Conservation (phyloP, 1,140 invertebrate genomes). For the Mycetomoellerius zeteki region DNA sequence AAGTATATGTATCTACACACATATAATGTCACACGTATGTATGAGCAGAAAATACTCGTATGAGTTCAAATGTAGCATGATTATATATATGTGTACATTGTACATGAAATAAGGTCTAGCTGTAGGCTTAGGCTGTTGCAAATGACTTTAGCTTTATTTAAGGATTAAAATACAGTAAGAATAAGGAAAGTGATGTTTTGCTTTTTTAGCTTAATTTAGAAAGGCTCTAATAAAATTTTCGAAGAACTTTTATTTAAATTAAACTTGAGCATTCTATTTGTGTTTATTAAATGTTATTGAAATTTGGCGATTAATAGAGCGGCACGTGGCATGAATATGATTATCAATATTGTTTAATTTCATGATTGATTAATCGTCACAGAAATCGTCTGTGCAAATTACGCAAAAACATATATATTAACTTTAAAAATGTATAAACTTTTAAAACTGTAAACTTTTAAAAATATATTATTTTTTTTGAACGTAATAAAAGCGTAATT, state of each 20-base stretch:
- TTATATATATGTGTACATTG: constrained; percentile 15
- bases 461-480: constrained; percentile 22
- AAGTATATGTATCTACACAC: not conserved
- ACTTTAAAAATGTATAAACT: not conserved
- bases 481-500: not conserved
- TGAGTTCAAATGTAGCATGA: too few species aligned
- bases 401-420: not conserved
- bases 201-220: not conserved
- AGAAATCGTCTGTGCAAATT: not conserved
- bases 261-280: not conserved
- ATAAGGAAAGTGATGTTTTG: not conserved
- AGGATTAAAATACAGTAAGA: not conserved
- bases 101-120: constrained; percentile 28
- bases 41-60: constrained; percentile 9
- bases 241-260: not conserved
- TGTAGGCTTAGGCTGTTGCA: constrained; percentile 42
- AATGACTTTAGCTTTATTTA: constrained; percentile 43
- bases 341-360: not conserved
- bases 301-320: not conserved
- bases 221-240: not conserved
- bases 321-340: not conserved
- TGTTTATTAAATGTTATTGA: not conserved
- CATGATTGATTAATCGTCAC: not conserved
- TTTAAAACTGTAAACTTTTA: not conserved
- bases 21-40: not conserved